phyloP scores from a whole-genome alignment of 2,888 invertebrate genomes.

The Spilosoma lubricipeda region DNA sequence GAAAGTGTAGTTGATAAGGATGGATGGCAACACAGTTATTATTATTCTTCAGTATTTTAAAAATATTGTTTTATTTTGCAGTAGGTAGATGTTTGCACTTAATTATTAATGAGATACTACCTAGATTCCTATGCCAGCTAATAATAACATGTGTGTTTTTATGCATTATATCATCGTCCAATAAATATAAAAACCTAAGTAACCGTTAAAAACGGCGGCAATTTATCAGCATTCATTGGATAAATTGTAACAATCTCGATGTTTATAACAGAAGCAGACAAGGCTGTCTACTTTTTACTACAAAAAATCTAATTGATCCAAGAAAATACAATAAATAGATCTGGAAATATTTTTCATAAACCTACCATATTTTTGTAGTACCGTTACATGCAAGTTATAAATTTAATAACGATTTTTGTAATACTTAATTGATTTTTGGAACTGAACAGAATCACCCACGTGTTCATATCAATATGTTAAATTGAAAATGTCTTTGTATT shows the following conservation, averaged over 20 bases:
- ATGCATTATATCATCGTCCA: neutral
- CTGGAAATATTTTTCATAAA: neutral
- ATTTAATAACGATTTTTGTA: too few species aligned
- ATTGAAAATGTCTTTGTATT: neutral
- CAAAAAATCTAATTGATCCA: neutral
- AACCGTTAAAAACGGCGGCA: conserved; percentile 57
- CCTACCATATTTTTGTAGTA: neutral
- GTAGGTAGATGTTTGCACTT: neutral
- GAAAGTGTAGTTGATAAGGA: conserved; percentile 55
- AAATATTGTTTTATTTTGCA: neutral
- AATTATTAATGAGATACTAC: neutral
- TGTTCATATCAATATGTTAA: neutral
- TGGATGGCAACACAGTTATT: conserved; percentile 58
- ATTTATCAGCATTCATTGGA: conserved; percentile 57
- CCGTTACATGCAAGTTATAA: too few species aligned
- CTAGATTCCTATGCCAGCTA: neutral
- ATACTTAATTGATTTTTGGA: neutral
- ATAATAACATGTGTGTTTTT: neutral
- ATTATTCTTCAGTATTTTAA: conserved; percentile 44
- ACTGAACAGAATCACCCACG: neutral
- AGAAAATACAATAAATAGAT: neutral
- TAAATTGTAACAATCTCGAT: too few species aligned
- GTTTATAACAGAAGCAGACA: conserved; percentile 39
- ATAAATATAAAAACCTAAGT: neutral
- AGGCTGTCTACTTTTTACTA: neutral